A percentile compares a stretch with the other conserved stretches of the same genome.
These are phyloP conservation scores for Meiosimyza platycephala DNA, from an alignment of 2,888 invertebrate species.

Conservation along the genomic window DNA sequence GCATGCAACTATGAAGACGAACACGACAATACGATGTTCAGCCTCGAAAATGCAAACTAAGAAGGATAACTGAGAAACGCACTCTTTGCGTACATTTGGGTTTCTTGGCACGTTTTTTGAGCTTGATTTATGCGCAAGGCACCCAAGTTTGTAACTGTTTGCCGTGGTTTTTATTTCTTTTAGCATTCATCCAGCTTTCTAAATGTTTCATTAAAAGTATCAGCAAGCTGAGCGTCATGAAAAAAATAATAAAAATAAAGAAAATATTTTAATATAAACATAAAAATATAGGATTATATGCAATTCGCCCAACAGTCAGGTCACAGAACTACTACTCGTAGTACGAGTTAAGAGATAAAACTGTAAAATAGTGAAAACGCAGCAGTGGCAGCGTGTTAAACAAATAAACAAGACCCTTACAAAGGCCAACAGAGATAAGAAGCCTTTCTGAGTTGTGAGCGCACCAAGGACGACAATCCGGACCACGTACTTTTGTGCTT, in stretches of 20 bases:
- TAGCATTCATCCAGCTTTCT: too few relatives aligned
- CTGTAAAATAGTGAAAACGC: neutral
- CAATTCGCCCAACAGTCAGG: too few relatives aligned
- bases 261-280: neutral
- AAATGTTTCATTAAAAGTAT: too few relatives aligned
- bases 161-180: too few relatives aligned
- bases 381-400: too few relatives aligned
- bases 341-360: neutral
- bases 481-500: neutral
- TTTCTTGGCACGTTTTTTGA: slow-evolving; percentile 61
- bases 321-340: neutral
- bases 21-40: too few relatives aligned
- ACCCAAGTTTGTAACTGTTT: neutral
- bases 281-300: too few relatives aligned
- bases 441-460: slow-evolving; percentile 14
- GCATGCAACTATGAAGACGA: too few relatives aligned
- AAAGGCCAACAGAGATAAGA: slow-evolving; percentile 13
- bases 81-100: slow-evolving; percentile 53
- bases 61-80: too few relatives aligned
- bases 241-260: neutral
- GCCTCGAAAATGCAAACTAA: too few relatives aligned
- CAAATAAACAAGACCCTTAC: slow-evolving; percentile 9
- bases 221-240: too few relatives aligned
- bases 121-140: slow-evolving; percentile 61
- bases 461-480: neutral